These are phyloP conservation scores for Choristoneura rosaceana DNA, from an alignment of 2,888 invertebrate species.

Conservation along the genomic window DNA sequence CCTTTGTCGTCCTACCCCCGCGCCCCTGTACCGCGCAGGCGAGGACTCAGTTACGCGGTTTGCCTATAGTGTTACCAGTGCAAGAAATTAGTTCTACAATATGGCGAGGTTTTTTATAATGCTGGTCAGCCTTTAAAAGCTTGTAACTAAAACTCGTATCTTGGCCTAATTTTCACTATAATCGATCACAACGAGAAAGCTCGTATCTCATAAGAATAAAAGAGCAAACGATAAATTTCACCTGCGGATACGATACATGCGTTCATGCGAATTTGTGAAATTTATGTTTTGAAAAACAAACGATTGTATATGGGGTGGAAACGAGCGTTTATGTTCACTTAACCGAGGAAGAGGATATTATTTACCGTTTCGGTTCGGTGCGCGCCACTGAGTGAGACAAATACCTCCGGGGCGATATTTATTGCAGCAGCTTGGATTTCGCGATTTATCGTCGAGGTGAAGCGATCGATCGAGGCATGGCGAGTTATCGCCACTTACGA, in stretches of 20 bases:
- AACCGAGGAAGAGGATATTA: constrained; percentile 86
- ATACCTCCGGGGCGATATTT: constrained; percentile 82
- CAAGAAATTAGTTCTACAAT: no score
- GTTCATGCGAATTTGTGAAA: constrained; percentile 78
- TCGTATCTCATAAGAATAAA: constrained; percentile 30
- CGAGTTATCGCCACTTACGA: constrained; percentile 82
- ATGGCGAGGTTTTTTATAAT: no score
- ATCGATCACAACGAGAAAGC: constrained; percentile 21
- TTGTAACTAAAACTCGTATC: no score
- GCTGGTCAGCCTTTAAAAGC: no score
- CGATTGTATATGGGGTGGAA: constrained; percentile 85
- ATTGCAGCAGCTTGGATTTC: constrained; percentile 84
- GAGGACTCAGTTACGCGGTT: no score
- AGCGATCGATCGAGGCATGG: constrained; percentile 79
- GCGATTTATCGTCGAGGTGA: constrained; percentile 83
- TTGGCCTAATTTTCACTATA: background rate
- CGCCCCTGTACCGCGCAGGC: no score
- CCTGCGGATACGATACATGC: constrained; percentile 64
- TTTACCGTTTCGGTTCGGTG: constrained; percentile 85
- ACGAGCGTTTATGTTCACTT: constrained; percentile 86
- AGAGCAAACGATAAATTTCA: constrained; percentile 29
- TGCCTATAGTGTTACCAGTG: no score
- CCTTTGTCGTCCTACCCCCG: no score
- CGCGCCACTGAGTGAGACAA: constrained; percentile 85
- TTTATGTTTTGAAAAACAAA: constrained; percentile 85